Evolutionary conservation across 2,888 invertebrate species (phyloP).

Genomic region (Drosophila kuntzei): DNA sequence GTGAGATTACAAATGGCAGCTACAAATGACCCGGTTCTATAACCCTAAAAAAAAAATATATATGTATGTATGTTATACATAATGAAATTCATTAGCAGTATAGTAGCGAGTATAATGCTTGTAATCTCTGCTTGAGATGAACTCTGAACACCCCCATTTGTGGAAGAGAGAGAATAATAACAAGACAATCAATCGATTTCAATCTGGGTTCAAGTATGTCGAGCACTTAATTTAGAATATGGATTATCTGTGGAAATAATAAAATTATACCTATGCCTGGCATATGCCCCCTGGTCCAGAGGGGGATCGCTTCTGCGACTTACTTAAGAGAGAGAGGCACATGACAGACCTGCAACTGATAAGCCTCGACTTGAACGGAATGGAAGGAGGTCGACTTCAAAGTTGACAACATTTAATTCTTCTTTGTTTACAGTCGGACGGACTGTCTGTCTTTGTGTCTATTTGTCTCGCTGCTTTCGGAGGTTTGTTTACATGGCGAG

Average conservation of each 20-base stretch:
- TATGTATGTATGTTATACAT: not conserved
- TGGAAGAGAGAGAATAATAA: conserved; percentile 14
- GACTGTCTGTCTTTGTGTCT: conserved; percentile 24
- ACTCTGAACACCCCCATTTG: conserved; percentile 48
- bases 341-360: conserved; percentile 43
- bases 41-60: conserved; percentile 16
- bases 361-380: conserved; percentile 27
- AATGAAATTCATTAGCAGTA: conserved; percentile 1
- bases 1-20: conserved; percentile 36
- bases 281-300: not conserved
- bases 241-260: conserved; percentile 41
- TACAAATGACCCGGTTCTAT: conserved; percentile 27
- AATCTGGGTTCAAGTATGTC: conserved; percentile 42
- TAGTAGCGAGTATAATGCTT: conserved; percentile 2
- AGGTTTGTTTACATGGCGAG: conserved; percentile 69
- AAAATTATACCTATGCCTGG: not conserved
- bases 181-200: conserved; percentile 48
- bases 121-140: conserved; percentile 34
- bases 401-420: conserved; percentile 4
- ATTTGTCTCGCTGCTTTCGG: conserved; percentile 42
- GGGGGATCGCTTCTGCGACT: conserved; percentile 13
- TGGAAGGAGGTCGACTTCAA: conserved; percentile 44
- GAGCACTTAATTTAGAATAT: conserved; percentile 40
- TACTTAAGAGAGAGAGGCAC: conserved; percentile 19
- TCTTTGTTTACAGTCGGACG: conserved; percentile 6